Evolutionary conservation across 2,797 vertebrate genomes (phyloP), one percentile per base, ranked within the genome.

Genomic region (Coendou prehensilis): DNA sequence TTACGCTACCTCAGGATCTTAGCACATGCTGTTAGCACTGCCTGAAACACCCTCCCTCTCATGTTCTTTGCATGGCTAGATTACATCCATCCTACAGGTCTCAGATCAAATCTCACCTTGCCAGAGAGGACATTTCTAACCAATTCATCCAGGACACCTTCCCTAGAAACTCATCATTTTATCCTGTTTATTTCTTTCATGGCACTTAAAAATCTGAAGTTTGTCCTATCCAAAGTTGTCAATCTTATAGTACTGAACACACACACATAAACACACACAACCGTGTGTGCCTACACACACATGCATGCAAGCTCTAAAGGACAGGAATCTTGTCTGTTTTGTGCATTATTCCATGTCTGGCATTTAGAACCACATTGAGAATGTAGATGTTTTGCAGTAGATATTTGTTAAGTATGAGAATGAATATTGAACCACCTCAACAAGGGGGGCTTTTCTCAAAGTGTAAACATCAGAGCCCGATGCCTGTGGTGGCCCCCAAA

Each of bases 1-100:
- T 85, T 10, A 26, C 69, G 81, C 57, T 47, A 82, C n/a, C 87
- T 57, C 85, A 73, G 93, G 88, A 28, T 67, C 52, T 96, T 95
- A 71, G 75, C 22, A 63, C 59, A 14, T 28, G 15, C 57, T 56
- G 4, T 8, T 28, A 79, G 17, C 2, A 22, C 47, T 67, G 6
- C 41, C 78, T 69, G 10, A 33, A 79, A 50, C 33, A 47, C 18
- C 22, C 5, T 30, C 8, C 15, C 0, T 0, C 5, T 26, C 9
- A 61, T 14, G 6, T 6, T 83, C 71, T 76, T 69, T 84, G 15
- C 3, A 17, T 17, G 9, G 30, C 52, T 41, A 23, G 28, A 79
- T 81, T 23, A 20, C 76, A 96, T 85, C 50, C 63, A 57, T 26
- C n/a, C 59, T 50, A 7, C 0, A 5, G 41, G 3, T 83, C 67